Conservation (phyloP, 2,888 invertebrate genomes). For the Dryococelus australis region DNA sequence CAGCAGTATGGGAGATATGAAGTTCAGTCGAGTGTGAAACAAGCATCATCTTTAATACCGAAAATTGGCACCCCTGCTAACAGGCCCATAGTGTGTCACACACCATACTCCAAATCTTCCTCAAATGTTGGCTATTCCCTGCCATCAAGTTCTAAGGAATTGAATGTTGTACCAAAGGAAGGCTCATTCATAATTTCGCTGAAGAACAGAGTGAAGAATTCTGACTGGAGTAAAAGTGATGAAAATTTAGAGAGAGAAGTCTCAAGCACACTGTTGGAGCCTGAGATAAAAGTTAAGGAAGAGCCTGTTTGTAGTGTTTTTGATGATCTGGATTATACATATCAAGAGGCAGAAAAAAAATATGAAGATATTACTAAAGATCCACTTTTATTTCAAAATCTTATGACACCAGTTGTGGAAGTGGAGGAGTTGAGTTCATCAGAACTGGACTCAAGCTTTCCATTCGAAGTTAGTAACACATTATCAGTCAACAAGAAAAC, state of each 20-base stretch:
- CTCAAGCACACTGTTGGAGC: neutral
- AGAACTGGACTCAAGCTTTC: neutral
- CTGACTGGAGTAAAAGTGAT: neutral
- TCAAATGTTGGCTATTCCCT: neutral
- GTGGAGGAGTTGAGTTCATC: neutral
- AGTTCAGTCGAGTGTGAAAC: neutral
- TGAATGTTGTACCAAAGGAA: constrained; percentile 1
- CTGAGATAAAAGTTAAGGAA: neutral
- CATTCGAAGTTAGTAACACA: neutral
- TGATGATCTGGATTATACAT: constrained; percentile 7
- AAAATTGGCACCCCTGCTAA: neutral
- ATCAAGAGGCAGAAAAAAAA: constrained; percentile 12
- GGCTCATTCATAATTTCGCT: constrained; percentile 16
- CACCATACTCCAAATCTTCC: neutral
- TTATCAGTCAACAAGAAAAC: neutral
- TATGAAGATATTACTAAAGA: constrained; percentile 20
- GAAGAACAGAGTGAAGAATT: neutral
- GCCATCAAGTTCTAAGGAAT: constrained; percentile 1
- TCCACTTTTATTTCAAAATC: neutral
- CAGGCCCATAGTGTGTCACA: neutral
- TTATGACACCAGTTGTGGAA: neutral
- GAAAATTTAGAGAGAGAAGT: neutral
- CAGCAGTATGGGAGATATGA: neutral
- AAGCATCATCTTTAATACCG: neutral
- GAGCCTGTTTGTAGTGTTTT: constrained; percentile 19